Base-by-base conservation (phyloP, 2,797 vertebrate species). In the Thalassophryne amazonica region DNA sequence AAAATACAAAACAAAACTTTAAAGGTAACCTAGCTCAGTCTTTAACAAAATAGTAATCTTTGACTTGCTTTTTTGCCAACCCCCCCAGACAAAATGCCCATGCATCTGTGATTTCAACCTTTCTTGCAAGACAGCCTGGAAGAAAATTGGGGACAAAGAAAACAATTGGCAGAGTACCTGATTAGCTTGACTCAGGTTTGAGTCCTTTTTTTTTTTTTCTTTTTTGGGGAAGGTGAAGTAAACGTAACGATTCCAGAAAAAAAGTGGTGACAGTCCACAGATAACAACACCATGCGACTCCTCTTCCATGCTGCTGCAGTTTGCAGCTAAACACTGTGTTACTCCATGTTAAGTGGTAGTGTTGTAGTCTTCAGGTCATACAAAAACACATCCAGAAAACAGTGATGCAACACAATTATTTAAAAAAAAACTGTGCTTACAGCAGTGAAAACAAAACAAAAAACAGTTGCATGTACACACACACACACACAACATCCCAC, bases 21-120 rank as follows among this genome's bases (percentile, higher is more conserved):
- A 76, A 76, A 67, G 63, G 81, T 81, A 74, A 84, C 76, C 86
- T 73, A 73, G 74, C 80, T 60, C 69, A 60, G 78, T 79, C 51
- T 71, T 76, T 72, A 81, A 56, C 76, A 64, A 81, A 89, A 83
- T 80, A 72, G 71, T 79, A 59, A 75, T 76, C 71, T 71, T 80
- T 79, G 51, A 70, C 70, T 79, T 84, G 78, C 76, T 84, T 85
- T 88, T 89, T 89, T 87, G 84, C 72, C 69, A 86, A 85, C 91
- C 94, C 93, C 95, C 93, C 92, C 90, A 93, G 94, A 94, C 93
- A 93, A 95, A 83, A 82, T 76, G 83, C 86, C 94, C 94, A 95
- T 98, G 95, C 95, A 98, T 98, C 94, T 95, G 93, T 94, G 95
- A 94, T 97, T 95, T 97, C 93, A 93, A 94, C 96, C 96, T 98